Evolutionary conservation across 2,113 vertebrate genomes (phyloP), one percentile per base, ranked within the genome.

Genomic region (Oryzias curvinotus): DNA sequence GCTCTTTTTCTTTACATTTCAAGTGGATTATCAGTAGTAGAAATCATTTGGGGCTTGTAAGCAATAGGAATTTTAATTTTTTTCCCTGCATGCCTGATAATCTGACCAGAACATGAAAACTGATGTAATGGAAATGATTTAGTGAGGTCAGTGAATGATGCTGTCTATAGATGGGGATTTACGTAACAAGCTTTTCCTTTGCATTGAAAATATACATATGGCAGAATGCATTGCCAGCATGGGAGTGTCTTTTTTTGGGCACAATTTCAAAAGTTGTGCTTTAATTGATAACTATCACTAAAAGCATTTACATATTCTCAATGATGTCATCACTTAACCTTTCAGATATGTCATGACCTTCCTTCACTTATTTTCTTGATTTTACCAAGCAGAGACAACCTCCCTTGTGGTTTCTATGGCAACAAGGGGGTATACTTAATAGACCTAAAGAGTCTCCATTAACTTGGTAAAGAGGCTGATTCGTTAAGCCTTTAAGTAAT

Each of bases 371-470:
- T 80, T 79, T 36, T 73, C 70, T 81, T 79, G 42, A 75, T 68
- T 66, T 81, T 57, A 51, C 74, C 18, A 76, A 51, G 43, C 4
- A 36, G 72, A 80, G 80, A 82, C 78, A 65, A 49, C 28, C 68
- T 66, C 19, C 65, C 77, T 78, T 45, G 30, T 81, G 60, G 87
- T 91, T 85, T 83, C 90, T 70, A 87, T 87, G 77, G 87, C 78
- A 86, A 89, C 85, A 15, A 49, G 62, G 36, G 36, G 66, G 62
- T 68, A 83, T 88, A 65, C 77, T 85, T 87, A 68, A 63, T 56
- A 78, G 81, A 81, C 60, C 78, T 68, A 83, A 85, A 67, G 64
- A 73, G 85, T 84, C 80, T 87, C 81, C 81, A 85, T 89, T 85
- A 89, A 80, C 62, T 78, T 73, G 66, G 58, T 80, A 68, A 82